A percentile compares a stretch with the other conserved stretches of the same genome.
phyloP scores from a whole-genome alignment of 1,140 invertebrate genomes.

The Bemisia tabaci region DNA sequence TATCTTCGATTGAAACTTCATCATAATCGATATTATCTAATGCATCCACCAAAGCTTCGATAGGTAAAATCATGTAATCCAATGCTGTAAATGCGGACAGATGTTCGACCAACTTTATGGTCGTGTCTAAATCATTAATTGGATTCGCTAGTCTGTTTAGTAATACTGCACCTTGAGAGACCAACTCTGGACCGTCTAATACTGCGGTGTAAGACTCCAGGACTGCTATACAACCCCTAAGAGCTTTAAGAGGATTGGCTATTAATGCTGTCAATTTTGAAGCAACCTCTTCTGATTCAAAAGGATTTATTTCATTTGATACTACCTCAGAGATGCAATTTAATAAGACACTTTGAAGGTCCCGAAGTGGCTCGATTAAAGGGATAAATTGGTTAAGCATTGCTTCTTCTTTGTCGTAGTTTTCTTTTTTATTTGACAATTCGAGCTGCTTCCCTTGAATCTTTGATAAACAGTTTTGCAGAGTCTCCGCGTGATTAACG shows the following conservation, averaged over 20 bases:
- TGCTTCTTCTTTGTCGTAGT: conserved; percentile 1
- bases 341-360: conserved; percentile 18
- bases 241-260: conserved; percentile 19
- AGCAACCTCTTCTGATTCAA: conserved; percentile 9
- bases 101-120: conserved; percentile 22
- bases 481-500: not conserved
- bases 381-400: conserved; percentile 2
- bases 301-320: conserved; percentile 14
- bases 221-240: conserved; percentile 14
- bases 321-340: conserved; percentile 19
- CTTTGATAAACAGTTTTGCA: not conserved
- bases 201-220: conserved; percentile 15
- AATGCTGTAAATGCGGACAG: conserved; percentile 25
- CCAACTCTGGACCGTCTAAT: conserved; percentile 15
- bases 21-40: conserved; percentile 28
- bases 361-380: conserved; percentile 19
- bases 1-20: conserved; percentile 15
- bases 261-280: conserved; percentile 16
- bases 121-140: conserved; percentile 22
- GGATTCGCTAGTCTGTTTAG: conserved; percentile 20
- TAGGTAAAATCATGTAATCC: conserved; percentile 34
- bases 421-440: not conserved
- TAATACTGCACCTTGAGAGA: conserved; percentile 16
- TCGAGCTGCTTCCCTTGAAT: not conserved
- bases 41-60: conserved; percentile 36